Evolutionary conservation across 2,113 vertebrate genomes (phyloP), one percentile per base, ranked within the genome.

Genomic region (Heliornis fulica): DNA sequence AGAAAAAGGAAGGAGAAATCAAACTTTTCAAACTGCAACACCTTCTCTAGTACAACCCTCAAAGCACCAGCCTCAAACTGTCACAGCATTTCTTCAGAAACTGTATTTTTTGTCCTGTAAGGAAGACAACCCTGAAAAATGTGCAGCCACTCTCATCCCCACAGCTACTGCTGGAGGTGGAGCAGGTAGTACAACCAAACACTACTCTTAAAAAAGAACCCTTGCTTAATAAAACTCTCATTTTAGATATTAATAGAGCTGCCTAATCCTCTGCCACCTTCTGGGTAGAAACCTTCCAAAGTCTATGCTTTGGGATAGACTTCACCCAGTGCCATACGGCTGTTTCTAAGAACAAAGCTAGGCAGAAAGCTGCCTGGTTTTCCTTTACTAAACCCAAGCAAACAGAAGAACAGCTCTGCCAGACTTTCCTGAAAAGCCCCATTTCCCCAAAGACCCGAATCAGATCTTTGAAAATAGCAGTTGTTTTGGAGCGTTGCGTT

Each of bases 371-470:
- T 18, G 13, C 23, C 28, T 61, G 15, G 5, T 74, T 79, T 66
- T 82, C n/a, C 56, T 6, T 43, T 79, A 46, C 23, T 91, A 60
- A 93, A 91, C 7, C 15, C 26, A 68, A 79, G n/a, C 38, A 75
- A 78, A 46, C 15, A 15, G 34, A 66, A 84, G 56, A 87, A 82
- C 29, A 8, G 5, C 48, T 91, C 72, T 69, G 64, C 53, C 34
- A 87, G 68, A 53, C 22, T 66, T 96, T 89, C 70, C 75, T 85
- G 77, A 78, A 95, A 95, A 96, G 46, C 54, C 21, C 23, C 29
- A 9, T 82, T 68, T 95, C 77, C 61, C 84, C 22, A 32, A 77
- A 76, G 84, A 48, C 15, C 40, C 41, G 38, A 53, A 69, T 68
- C 12, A 57, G 61, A 83, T 32, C 40, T 72, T 85, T 75, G 74